Evolutionary conservation across 2,888 invertebrate species (phyloP).

Genomic region (Xestoiulus laeticollis): DNA sequence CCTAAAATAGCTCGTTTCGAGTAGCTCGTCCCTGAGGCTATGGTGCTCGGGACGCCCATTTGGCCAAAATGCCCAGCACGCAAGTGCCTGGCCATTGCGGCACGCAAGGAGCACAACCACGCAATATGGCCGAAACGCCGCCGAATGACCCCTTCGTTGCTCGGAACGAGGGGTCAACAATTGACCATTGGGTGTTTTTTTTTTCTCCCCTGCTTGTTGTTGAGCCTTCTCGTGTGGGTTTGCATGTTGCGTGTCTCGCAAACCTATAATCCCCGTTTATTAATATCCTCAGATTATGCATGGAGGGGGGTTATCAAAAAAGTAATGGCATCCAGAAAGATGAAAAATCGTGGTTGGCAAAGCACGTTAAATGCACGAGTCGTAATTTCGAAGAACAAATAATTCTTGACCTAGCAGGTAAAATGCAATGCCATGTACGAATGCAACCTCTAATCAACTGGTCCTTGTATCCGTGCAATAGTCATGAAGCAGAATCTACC

Average conservation of each 20-base stretch:
- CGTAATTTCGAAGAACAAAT: slow-evolving; percentile 29
- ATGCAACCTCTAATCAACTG: not conserved
- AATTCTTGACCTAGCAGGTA: not conserved
- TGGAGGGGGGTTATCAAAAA: slow-evolving; percentile 24
- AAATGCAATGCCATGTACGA: no score
- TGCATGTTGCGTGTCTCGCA: not conserved
- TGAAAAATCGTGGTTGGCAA: not conserved
- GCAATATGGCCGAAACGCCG: slow-evolving; percentile 24
- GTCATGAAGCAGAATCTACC: not conserved
- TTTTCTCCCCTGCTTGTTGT: not conserved
- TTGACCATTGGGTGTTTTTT: not conserved
- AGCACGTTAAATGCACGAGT: not conserved
- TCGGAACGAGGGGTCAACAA: slow-evolving; percentile 16
- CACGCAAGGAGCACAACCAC: slow-evolving; percentile 20
- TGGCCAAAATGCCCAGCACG: slow-evolving; percentile 11
- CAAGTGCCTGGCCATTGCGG: not conserved
- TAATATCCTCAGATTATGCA: slow-evolving; percentile 32
- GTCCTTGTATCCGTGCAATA: not conserved
- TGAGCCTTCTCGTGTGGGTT: not conserved
- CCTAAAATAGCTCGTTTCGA: not conserved
- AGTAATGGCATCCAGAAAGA: slow-evolving; percentile 22
- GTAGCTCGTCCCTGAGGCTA: not conserved
- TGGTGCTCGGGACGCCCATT: not conserved
- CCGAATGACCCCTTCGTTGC: slow-evolving; percentile 28
- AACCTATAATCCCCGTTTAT: slow-evolving; percentile 32